Percentiles rank a stretch among this genome's conserved stretches.
Conservation (phyloP, 2,113 vertebrate genomes). For the Myodes glareolus region DNA sequence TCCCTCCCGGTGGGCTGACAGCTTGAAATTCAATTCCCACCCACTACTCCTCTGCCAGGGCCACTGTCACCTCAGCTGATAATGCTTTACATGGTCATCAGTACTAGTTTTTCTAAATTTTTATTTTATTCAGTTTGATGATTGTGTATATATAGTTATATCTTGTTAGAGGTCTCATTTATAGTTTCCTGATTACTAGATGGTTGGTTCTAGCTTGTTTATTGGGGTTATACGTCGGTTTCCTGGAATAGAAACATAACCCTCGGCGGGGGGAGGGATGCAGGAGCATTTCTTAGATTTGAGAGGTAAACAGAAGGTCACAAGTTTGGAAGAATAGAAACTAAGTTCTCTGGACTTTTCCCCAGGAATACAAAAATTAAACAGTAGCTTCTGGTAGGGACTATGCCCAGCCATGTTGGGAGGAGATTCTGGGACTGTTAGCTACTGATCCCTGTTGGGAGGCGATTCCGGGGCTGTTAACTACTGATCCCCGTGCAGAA, state of each 20-base stretch:
- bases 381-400: not conserved
- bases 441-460: too few species aligned
- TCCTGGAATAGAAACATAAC: not conserved
- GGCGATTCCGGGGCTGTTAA: too few species aligned
- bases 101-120: not conserved
- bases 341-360: not conserved
- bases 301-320: not conserved
- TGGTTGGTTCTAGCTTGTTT: slow-evolving; percentile 1
- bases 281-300: not conserved
- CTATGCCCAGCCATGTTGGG: not conserved
- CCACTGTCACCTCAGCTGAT: not conserved
- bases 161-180: not conserved
- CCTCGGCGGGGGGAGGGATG: not conserved
- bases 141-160: not conserved
- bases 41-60: too few species aligned
- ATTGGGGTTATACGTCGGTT: not conserved
- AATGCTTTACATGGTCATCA: not conserved
- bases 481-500: not conserved
- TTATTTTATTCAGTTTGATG: not conserved
- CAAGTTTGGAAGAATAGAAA: not conserved
- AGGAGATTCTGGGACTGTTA: not conserved
- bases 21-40: too few species aligned
- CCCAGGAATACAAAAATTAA: not conserved
- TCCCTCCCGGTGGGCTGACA: too few species aligned
- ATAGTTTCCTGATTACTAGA: not conserved